phyloP scores from a whole-genome alignment of 2,888 invertebrate species.

The Conomelus anceps region DNA sequence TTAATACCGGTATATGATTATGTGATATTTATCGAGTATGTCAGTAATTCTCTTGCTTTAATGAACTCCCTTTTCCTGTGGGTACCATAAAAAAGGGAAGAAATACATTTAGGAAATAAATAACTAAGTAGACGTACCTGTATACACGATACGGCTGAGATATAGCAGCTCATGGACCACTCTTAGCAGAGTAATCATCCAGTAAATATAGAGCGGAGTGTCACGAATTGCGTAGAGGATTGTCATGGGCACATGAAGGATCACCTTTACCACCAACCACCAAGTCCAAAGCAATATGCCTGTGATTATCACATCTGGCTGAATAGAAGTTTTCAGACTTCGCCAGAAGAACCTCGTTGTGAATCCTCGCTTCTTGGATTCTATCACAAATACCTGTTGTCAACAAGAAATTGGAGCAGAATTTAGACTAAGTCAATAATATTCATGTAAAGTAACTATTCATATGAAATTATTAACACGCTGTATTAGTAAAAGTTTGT shows the following conservation, averaged over 20 bases:
- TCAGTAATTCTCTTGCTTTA: too few relatives aligned
- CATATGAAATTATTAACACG: too few relatives aligned
- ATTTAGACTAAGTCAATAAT: too few relatives aligned
- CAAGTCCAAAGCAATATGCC: slow-evolving; percentile 37
- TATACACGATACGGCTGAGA: slow-evolving; percentile 22
- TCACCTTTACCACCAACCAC: slow-evolving; percentile 39
- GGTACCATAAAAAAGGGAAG: too few relatives aligned
- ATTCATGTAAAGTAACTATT: too few relatives aligned
- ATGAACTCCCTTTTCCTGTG: too few relatives aligned
- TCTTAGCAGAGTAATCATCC: slow-evolving; percentile 32
- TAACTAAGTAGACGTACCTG: too few relatives aligned
- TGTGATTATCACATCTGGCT: slow-evolving; percentile 38
- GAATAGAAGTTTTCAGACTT: slow-evolving; percentile 38
- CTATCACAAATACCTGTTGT: slow-evolving; percentile 11
- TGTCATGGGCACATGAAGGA: slow-evolving; percentile 32
- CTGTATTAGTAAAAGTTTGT: too few relatives aligned
- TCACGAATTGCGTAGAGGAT: slow-evolving; percentile 24
- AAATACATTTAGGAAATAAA: too few relatives aligned
- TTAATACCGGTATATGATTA: too few relatives aligned
- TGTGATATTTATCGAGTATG: too few relatives aligned
- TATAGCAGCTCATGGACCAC: slow-evolving; percentile 33
- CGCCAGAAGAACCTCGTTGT: slow-evolving; percentile 23
- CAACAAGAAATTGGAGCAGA: not conserved
- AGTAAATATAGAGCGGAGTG: slow-evolving; percentile 32
- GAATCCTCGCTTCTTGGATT: slow-evolving; percentile 18